Evolutionary conservation across 2,888 invertebrate genomes (phyloP), one percentile per base, ranked within the genome.

Genomic region (Metacarcinus magister): DNA sequence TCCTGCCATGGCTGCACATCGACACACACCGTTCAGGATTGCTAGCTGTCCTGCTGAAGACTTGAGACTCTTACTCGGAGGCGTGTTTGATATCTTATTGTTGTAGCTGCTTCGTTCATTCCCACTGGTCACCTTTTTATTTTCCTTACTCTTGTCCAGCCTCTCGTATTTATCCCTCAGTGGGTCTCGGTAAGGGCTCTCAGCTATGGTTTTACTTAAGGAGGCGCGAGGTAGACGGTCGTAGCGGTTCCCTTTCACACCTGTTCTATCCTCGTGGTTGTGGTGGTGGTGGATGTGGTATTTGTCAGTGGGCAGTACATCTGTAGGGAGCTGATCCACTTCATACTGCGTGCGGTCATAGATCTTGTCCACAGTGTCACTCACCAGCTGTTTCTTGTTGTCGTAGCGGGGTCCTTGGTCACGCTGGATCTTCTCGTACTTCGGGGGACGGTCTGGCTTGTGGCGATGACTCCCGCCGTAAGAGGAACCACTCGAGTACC

Each of bases 291-390:
- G n/a, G 54, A 91, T 0, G 16, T 39, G 48, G 48, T 82, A 89
- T n/a, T 89, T 95, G n/a, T 95, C 93, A 43, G 7, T 92, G 16
- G 82, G 23, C 43, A n/a, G 39, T 10, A 48, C 92, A 8, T 93
- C 92, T 10, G 93, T 32, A 43, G 43, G 39, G n/a, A 95, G 32
- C n/a, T 54, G 60, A 7, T 95, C 93, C 54, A 93, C 89, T n/a
- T 95, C 95, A 32, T 54, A 93, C 93, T 95, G 95, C n/a, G 95
- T 92, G 28, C 95, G 95, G 93, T 95, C 93, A 44, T 95, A 93
- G 32, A 93, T 95, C 89, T 95, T 95, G 43, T 95, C 95, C 28
- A 93, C 95, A 16, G 93, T 23, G 10, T 95, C 95, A 46, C 82
- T 93, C 23, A 87, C 92, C 87, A 95, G 32, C 54, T 93, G 95